Conservation (phyloP, 1,140 invertebrate species). For the Coboldia fuscipes region DNA sequence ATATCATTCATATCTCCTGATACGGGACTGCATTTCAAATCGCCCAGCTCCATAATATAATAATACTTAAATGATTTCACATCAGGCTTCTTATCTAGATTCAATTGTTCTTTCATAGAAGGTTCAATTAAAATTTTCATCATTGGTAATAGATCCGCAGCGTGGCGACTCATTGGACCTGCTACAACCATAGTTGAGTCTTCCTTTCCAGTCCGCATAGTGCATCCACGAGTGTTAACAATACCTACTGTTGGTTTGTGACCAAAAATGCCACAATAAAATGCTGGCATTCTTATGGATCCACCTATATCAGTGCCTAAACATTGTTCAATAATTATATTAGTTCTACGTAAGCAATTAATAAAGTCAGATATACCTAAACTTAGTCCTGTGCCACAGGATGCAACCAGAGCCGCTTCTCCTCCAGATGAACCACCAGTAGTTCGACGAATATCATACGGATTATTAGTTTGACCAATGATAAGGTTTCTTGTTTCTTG, state of each 20-base stretch:
- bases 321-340: slow-evolving; percentile 1
- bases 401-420: slow-evolving; percentile 46
- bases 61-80: slow-evolving; percentile 47
- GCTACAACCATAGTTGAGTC: slow-evolving; percentile 36
- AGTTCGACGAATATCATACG: slow-evolving; percentile 64
- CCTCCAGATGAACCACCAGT: slow-evolving; percentile 73
- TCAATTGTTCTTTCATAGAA: slow-evolving; percentile 11
- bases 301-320: slow-evolving; percentile 79
- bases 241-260: slow-evolving; percentile 63
- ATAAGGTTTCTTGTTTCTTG: slow-evolving; percentile 77
- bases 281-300: slow-evolving; percentile 82
- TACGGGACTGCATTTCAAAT: slow-evolving; percentile 44
- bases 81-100: slow-evolving; percentile 31
- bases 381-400: slow-evolving; percentile 65
- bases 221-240: slow-evolving; percentile 31
- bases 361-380: slow-evolving; percentile 29
- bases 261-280: slow-evolving; percentile 87
- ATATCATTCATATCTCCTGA: slow-evolving; percentile 37
- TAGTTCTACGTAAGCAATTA: neutral
- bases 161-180: slow-evolving; percentile 60
- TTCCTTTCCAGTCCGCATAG: slow-evolving; percentile 31
- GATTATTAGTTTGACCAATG: slow-evolving; percentile 81
- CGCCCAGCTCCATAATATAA: slow-evolving; percentile 50
- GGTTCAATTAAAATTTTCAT: slow-evolving; percentile 25
- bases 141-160: slow-evolving; percentile 49